phyloP scores from a whole-genome alignment of 2,113 vertebrate species.

The Podarcis cretensis region DNA sequence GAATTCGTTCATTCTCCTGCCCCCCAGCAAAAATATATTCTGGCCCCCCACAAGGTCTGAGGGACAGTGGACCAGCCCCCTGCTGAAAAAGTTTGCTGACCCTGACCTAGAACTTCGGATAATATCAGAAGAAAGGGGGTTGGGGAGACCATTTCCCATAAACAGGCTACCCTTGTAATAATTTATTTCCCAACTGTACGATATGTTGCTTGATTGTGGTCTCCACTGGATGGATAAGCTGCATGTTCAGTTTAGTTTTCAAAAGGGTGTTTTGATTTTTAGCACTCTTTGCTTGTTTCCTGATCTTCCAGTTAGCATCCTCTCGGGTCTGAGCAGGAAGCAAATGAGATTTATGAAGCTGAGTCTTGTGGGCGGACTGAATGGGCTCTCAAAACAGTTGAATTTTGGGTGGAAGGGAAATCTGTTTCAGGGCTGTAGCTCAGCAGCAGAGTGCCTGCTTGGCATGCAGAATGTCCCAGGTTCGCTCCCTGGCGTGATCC shows the following conservation, averaged over 20 bases:
- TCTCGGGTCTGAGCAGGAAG: background rate
- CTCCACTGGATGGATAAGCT: background rate
- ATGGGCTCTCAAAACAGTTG: too few species aligned
- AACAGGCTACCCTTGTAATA: background rate
- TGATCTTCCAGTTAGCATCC: background rate
- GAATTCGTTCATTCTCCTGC: too few species aligned
- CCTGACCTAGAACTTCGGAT: too few species aligned
- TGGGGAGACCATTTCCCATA: background rate
- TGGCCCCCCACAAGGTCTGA: too few species aligned
- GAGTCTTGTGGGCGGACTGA: background rate
- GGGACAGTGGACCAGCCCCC: too few species aligned
- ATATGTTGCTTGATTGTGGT: background rate
- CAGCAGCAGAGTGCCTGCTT: too few species aligned
- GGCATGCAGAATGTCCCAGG: too few species aligned
- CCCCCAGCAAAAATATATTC: too few species aligned
- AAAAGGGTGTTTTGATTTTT: background rate
- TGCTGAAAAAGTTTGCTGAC: too few species aligned
- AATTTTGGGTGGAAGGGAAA: too few species aligned
- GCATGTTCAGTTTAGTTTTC: background rate
- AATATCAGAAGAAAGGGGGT: background rate
- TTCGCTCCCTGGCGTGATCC: too few species aligned
- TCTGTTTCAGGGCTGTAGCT: too few species aligned
- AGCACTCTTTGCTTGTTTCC: background rate
- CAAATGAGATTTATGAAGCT: background rate
- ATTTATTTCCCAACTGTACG: background rate